Evolutionary conservation across 2,113 vertebrate species (phyloP).

Genomic region (Myotis davidii): DNA sequence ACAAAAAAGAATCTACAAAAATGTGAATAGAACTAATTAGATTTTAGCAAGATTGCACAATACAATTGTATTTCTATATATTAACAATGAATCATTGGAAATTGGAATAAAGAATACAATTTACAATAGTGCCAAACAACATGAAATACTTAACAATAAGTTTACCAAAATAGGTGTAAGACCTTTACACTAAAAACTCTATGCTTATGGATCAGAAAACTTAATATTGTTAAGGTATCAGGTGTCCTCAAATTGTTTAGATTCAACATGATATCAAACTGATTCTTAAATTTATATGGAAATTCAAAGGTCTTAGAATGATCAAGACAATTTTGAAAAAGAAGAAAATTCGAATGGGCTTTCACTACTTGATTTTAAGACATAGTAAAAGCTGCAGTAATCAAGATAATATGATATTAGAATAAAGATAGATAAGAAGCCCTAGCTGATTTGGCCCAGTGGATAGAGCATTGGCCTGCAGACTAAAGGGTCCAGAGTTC

Average conservation of each 20-base stretch:
- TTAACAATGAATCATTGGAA: neutral
- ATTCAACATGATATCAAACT: neutral
- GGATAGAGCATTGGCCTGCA: no score
- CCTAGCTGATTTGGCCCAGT: no score
- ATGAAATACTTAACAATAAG: neutral
- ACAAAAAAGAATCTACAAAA: neutral
- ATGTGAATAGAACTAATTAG: neutral
- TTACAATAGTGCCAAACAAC: neutral
- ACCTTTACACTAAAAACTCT: neutral
- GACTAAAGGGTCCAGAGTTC: no score
- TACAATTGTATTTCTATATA: neutral
- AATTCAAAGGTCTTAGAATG: conserved; percentile 6
- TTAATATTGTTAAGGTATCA: neutral
- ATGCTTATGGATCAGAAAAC: neutral
- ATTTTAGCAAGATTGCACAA: neutral
- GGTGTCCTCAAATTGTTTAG: neutral
- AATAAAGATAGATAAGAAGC: neutral
- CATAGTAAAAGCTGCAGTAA: neutral
- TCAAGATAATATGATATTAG: neutral
- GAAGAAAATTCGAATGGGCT: neutral
- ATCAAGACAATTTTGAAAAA: neutral
- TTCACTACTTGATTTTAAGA: neutral
- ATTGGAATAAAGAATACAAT: neutral
- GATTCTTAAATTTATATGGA: neutral
- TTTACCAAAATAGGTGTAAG: neutral